phyloP scores from a whole-genome alignment of 2,113 vertebrate species.

The Zingel zingel region DNA sequence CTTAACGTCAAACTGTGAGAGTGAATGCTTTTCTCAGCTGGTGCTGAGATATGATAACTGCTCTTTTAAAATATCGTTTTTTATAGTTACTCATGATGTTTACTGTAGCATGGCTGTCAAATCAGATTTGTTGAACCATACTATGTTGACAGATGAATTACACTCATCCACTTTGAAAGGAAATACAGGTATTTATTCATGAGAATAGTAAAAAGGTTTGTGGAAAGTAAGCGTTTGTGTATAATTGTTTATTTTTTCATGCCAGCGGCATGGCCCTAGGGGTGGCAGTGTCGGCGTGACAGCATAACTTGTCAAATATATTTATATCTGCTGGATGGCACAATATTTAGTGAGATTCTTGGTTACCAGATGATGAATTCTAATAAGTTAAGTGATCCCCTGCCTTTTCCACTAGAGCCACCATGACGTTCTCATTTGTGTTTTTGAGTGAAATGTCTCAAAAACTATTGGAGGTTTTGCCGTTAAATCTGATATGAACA shows the following conservation, averaged over 20 bases:
- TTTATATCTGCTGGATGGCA: neutral
- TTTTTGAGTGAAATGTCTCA: neutral
- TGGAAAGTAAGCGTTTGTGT: slow-evolving; percentile 11
- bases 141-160: slow-evolving; percentile 21
- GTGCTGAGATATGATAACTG: slow-evolving; percentile 10
- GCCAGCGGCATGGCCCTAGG: neutral
- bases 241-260: too few species aligned
- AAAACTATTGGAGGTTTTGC: neutral
- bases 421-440: neutral
- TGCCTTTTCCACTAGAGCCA: neutral
- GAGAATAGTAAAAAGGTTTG: neutral
- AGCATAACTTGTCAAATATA: neutral
- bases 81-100: slow-evolving; percentile 20
- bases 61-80: slow-evolving; percentile 10
- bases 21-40: slow-evolving; percentile 40
- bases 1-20: slow-evolving; percentile 31
- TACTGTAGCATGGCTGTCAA: slow-evolving; percentile 9
- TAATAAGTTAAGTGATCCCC: neutral
- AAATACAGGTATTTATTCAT: slow-evolving; percentile 22
- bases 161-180: neutral
- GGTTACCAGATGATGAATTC: neutral
- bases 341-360: neutral
- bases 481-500: neutral
- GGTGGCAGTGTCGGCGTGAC: neutral
- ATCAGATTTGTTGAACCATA: slow-evolving; percentile 25